A percentile compares a stretch with the other conserved stretches of the same genome.
Conservation (phyloP, 1,140 invertebrate genomes). For the Spodoptera litura region DNA sequence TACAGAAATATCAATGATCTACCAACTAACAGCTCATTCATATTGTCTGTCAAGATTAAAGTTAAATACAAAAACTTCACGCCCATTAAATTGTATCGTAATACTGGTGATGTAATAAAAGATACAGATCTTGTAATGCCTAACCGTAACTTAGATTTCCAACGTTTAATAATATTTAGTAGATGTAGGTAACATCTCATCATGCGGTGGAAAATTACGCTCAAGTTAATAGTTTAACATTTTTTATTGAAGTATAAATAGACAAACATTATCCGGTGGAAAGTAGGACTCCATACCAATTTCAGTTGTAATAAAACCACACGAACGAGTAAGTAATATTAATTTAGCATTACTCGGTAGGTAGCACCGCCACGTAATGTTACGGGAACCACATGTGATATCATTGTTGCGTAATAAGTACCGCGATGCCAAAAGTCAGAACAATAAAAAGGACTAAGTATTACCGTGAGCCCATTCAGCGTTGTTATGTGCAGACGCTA, state of each 20-base stretch:
- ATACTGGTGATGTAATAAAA: conserved; percentile 5
- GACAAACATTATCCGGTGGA: background rate
- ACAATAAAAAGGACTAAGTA: conserved; percentile 46
- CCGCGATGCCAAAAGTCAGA: conserved; percentile 46
- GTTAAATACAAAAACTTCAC: background rate
- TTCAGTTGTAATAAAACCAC: conserved; percentile 38
- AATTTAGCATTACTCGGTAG: conserved; percentile 22
- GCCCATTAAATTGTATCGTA: background rate
- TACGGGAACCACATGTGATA: conserved; percentile 44
- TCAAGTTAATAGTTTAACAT: background rate
- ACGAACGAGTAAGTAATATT: conserved; percentile 32
- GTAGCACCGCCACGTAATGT: conserved; percentile 21
- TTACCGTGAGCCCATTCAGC: background rate
- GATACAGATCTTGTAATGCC: background rate
- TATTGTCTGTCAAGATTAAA: background rate
- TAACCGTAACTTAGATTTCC: conserved; percentile 7
- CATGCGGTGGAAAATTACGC: background rate
- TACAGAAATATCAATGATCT: too few relatives aligned
- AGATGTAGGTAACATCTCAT: background rate
- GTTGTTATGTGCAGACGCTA: background rate
- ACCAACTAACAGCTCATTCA: too few relatives aligned
- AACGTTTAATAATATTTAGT: conserved; percentile 2
- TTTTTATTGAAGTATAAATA: background rate
- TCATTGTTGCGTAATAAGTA: conserved; percentile 41
- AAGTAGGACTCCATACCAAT: conserved; percentile 21